phyloP scores from a whole-genome alignment of 2,113 vertebrate genomes.

The Protobothrops mucrosquamatus region DNA sequence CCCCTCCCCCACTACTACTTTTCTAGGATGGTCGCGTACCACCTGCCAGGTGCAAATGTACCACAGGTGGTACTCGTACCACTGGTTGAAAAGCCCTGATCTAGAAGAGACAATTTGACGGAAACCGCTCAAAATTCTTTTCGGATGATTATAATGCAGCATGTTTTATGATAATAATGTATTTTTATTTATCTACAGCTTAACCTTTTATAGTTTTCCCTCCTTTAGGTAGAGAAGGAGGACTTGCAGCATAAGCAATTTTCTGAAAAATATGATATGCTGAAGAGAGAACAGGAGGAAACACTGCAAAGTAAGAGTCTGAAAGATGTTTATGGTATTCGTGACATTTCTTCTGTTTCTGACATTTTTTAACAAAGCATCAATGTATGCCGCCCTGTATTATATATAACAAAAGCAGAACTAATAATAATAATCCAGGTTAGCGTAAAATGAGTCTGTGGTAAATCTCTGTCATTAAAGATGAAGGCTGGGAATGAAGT shows the following conservation, averaged over 20 bases:
- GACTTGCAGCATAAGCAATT: constrained; percentile 68
- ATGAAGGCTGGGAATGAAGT: background rate
- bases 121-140: background rate
- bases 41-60: too few species aligned
- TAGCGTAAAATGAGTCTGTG: background rate
- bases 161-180: background rate
- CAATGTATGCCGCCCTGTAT: background rate
- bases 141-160: background rate
- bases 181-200: background rate
- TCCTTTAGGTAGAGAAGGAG: constrained; percentile 74
- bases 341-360: background rate
- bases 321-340: background rate
- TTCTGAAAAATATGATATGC: constrained; percentile 62
- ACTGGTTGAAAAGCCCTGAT: background rate
- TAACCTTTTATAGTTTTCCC: background rate
- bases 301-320: constrained; percentile 68
- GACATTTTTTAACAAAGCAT: background rate
- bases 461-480: background rate
- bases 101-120: background rate
- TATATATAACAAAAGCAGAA: background rate
- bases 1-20: too few species aligned
- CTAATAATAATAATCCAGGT: background rate
- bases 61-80: too few species aligned
- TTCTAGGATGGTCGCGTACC: too few species aligned
- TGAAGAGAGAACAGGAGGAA: constrained; percentile 63